Base-by-base conservation (phyloP, 2,888 invertebrate genomes). In the Busseola fusca region DNA sequence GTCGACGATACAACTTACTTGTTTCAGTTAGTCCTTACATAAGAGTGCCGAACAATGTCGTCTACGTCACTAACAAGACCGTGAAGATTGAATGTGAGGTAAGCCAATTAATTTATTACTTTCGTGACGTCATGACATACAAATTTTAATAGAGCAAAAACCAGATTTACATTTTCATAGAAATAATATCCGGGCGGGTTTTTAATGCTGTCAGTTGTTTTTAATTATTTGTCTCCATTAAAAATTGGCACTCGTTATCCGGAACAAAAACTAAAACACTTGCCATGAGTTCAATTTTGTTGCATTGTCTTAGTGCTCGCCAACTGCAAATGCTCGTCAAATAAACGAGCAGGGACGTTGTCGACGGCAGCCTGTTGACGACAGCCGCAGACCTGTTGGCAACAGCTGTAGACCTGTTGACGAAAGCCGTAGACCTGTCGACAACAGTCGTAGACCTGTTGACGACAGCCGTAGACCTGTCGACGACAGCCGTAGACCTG, bases 11-110 rank as follows among this genome's bases (percentile, higher is more conserved):
- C 14, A 14, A 4, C 21, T 14, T 66, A 74, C 81, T 70, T 45
- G 73, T 94, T 93, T 54, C 95, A 98, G 98, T 98, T 93, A 97
- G 98, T 63, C 98, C 98, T 0, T 97, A 98, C 90, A 98, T 98
- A 84, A 96, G 97, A 67, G 98, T 98, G 50, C 97, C 97, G 67
- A 97, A 97, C 87, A 97, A 97, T 88, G 96, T 97, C 88, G 96
- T 98, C 69, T 97, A 97, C 64, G 97, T 97, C 0, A 96, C 96
- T 57, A 97, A 97, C 86, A 97, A 97, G 80, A 97, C 96, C 3
- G 98, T 97, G 1, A 96, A 96, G 56, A 93, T 98, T 56, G 98
- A 98, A 90, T 98, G 98, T 89, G 97, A 98, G 93, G 97, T 96
- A 86, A 68, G 59, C 10, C 27, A 16, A 30, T 40, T 21, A 57